Percentiles rank a stretch among this genome's conserved stretches.
Conservation (phyloP, 2,888 invertebrate genomes). For the Ariolimax columbianus region DNA sequence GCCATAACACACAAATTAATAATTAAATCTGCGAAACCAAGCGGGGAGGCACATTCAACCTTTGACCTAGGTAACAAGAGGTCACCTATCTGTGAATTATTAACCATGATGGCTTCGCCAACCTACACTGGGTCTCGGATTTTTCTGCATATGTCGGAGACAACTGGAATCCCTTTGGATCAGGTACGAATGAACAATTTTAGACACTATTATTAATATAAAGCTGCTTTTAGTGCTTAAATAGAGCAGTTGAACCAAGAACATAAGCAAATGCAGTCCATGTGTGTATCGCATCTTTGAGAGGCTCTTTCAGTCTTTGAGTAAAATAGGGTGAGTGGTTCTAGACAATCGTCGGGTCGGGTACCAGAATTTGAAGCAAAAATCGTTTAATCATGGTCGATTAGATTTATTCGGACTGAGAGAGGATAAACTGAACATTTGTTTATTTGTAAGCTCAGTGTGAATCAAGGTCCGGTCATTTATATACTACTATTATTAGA, state of each 20-base stretch:
- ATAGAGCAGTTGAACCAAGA: background rate
- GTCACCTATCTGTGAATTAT: slow-evolving; percentile 25
- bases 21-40: background rate
- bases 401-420: too few species aligned
- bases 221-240: background rate
- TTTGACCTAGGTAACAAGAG: slow-evolving; percentile 27
- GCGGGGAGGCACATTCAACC: background rate
- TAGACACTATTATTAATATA: background rate
- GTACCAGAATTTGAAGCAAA: too few species aligned
- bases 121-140: slow-evolving; percentile 31
- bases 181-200: slow-evolving; percentile 21
- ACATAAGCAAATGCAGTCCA: too few species aligned
- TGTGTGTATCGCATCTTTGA: too few species aligned
- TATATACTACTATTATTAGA: too few species aligned
- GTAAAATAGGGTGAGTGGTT: too few species aligned
- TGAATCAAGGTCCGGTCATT: too few species aligned
- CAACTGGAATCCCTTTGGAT: slow-evolving; percentile 32
- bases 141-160: background rate
- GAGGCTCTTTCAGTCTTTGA: too few species aligned
- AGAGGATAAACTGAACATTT: too few species aligned
- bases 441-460: too few species aligned
- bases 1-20: background rate
- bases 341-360: too few species aligned
- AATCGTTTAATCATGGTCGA: too few species aligned
- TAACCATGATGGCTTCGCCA: slow-evolving; percentile 43